phyloP scores from a whole-genome alignment of 1,140 invertebrate species.

The Oreohelix idahoensis region DNA sequence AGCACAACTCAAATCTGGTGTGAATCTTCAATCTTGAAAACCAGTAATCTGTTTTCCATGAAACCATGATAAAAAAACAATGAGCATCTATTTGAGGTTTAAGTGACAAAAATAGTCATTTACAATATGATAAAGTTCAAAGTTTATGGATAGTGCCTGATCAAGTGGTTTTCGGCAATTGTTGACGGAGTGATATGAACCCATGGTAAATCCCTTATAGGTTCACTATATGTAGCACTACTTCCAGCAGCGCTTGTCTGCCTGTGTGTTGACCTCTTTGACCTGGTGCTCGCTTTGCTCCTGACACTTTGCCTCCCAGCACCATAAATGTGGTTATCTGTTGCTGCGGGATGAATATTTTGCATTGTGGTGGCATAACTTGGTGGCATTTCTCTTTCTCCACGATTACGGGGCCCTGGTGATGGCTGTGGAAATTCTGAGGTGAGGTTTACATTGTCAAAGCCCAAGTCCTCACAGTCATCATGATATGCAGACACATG shows the following conservation, averaged over 20 bases:
- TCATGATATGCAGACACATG: constrained; percentile 43
- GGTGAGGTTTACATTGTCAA: constrained; percentile 47
- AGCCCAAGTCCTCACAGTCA: constrained; percentile 49
- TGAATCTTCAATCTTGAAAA: too few species aligned
- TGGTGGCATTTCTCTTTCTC: constrained; percentile 60
- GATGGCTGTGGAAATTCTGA: constrained; percentile 24
- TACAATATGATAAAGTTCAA: neutral
- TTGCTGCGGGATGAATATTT: constrained; percentile 48
- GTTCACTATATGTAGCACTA: constrained; percentile 45
- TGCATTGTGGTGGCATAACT: constrained; percentile 67
- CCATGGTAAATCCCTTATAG: constrained; percentile 60
- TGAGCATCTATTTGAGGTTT: too few species aligned
- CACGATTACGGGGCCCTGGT: constrained; percentile 33
- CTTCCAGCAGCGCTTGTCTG: constrained; percentile 42
- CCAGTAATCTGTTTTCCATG: too few species aligned
- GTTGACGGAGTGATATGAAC: constrained; percentile 64
- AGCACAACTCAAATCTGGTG: too few species aligned
- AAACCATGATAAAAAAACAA: too few species aligned
- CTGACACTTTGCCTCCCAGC: constrained; percentile 64
- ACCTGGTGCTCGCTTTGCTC: constrained; percentile 59
- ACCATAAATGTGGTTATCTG: constrained; percentile 54
- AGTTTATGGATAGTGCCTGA: constrained; percentile 36
- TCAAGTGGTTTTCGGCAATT: constrained; percentile 46
- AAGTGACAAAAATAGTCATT: too few species aligned
- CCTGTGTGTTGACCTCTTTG: constrained; percentile 50